Conservation (phyloP, 2,888 invertebrate species). For the Eueremaeus valkanovi region DNA sequence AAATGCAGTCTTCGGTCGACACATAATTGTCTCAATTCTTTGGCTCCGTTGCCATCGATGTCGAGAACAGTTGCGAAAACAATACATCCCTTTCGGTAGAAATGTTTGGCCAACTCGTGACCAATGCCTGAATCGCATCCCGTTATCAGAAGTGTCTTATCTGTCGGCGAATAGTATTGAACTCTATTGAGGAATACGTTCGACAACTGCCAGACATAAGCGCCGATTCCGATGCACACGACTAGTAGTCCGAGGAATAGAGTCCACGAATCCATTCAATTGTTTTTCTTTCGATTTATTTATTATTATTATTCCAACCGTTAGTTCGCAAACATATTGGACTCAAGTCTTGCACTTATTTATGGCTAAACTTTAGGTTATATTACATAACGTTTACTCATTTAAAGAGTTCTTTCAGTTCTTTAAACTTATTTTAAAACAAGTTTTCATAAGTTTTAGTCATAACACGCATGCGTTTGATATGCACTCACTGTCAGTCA, state of each 20-base stretch:
- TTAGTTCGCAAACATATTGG: not conserved
- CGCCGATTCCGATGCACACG: not conserved
- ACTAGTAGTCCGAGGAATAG: slow-evolving; percentile 18
- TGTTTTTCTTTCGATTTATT: not conserved
- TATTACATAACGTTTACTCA: not conserved
- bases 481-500: not conserved
- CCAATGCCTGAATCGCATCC: slow-evolving; percentile 85
- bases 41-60: slow-evolving; percentile 60
- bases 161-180: slow-evolving; percentile 35
- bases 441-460: slow-evolving; percentile 1
- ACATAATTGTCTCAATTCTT: slow-evolving; percentile 7
- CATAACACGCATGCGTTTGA: not conserved
- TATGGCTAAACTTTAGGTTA: not conserved
- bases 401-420: slow-evolving; percentile 26
- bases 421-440: slow-evolving; percentile 29
- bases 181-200: slow-evolving; percentile 10
- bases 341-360: not conserved
- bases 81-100: slow-evolving; percentile 69
- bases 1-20: slow-evolving; percentile 57
- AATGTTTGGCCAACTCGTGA: slow-evolving; percentile 64
- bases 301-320: too few relatives aligned
- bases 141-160: slow-evolving; percentile 67
- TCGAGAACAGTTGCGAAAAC: slow-evolving; percentile 73
- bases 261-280: slow-evolving; percentile 18
- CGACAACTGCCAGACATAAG: slow-evolving; percentile 22